Conservation (phyloP, 2,797 vertebrate species). For the Cynopterus sphinx region DNA sequence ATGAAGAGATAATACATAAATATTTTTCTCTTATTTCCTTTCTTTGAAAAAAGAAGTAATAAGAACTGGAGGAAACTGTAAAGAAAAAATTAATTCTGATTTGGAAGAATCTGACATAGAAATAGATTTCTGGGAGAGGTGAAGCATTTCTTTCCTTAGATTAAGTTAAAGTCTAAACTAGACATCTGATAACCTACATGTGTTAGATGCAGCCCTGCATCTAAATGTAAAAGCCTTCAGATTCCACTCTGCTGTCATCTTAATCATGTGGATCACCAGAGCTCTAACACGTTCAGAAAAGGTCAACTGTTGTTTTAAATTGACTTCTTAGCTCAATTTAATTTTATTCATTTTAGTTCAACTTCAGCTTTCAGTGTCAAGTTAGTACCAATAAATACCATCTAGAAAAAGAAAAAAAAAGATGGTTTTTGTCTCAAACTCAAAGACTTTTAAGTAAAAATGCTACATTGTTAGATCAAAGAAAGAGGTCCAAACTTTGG, state of each 20-base stretch:
- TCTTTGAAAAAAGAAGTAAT: background rate
- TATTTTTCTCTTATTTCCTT: background rate
- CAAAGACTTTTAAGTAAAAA: background rate
- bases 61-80: background rate
- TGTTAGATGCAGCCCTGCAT: background rate
- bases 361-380: conserved; percentile 27
- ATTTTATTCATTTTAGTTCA: conserved; percentile 58
- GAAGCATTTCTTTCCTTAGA: background rate
- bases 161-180: background rate
- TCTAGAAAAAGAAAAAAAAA: background rate
- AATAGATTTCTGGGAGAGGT: background rate
- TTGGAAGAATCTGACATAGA: background rate
- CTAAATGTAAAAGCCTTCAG: background rate
- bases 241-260: background rate
- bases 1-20: background rate
- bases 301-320: conserved; percentile 57
- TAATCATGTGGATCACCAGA: background rate
- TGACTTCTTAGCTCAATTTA: conserved; percentile 47
- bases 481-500: background rate
- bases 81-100: background rate
- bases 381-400: background rate
- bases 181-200: background rate
- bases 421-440: background rate
- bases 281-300: background rate
- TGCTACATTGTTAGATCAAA: background rate